Base-by-base conservation (phyloP, 1,140 invertebrate genomes). In the Calycopis cecrops region DNA sequence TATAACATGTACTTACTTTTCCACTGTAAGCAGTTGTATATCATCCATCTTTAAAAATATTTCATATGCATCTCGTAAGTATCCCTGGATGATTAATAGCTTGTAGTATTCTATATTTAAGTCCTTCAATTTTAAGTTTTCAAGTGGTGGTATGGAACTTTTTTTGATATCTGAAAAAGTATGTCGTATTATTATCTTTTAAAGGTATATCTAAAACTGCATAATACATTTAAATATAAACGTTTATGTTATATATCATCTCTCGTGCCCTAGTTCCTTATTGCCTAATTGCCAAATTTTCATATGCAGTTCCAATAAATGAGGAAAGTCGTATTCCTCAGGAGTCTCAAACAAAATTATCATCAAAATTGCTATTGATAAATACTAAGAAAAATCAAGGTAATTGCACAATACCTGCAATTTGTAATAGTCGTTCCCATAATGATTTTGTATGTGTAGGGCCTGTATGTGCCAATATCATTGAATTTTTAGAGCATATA, bases 1-100 rank as follows among this genome's bases (percentile, higher is more conserved):
- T n/a, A n/a, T n/a, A n/a, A n/a, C n/a, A n/a, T n/a, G n/a, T n/a
- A 57, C 48, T 57, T 55, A 70, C 68, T 18, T 60, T 55, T 63
- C 44, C 17, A 67, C 40, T 7, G 60, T 63, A 11, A 65, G n/a
- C n/a, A 55, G 55, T 11, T 54, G 40, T 12, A 70, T 34, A 8
- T 54, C 52, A 2, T 50, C 42, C 44, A 67, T 59, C 18, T 52
- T 14, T 17, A 65, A 33, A 1, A 38, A 54, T n/a, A 67, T 37
- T 42, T 63, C 52, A 38, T 61, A 57, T 9, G 53, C 35, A 21
- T 70, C 54, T 2, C 60, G 50, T 16, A 70, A 54, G 47, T 55
- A 65, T 6, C 34, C 50, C 33, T 40, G 40, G 1, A 69, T 28
- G 11, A 48, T 14, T 28, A 57, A 17, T 9, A 34, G 54, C 28